Percentiles rank a stretch among this genome's conserved stretches.
Evolutionary conservation across 2,888 invertebrate species (phyloP).

Genomic region (Hetaerina titia): DNA sequence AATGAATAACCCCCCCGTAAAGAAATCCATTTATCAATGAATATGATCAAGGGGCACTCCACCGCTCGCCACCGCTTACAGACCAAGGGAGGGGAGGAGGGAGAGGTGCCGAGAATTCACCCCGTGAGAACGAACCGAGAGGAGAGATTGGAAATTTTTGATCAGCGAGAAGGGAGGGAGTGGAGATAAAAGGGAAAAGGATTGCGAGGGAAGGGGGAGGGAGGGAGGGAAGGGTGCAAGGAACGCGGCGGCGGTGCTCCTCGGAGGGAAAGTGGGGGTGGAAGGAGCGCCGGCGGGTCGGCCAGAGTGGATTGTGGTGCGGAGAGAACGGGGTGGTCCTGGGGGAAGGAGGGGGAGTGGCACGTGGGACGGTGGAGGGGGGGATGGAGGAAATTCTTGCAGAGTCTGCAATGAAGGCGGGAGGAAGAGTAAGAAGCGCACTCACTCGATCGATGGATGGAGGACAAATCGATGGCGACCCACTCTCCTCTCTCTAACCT

Average conservation of each 20-base stretch:
- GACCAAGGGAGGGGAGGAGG: neutral
- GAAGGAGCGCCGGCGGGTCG: neutral
- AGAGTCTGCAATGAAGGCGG: constrained; percentile 43
- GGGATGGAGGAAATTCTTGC: constrained; percentile 32
- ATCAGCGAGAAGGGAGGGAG: neutral
- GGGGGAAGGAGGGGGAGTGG: neutral
- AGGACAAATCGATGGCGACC: constrained; percentile 48
- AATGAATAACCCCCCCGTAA: no score
- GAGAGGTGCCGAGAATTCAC: neutral
- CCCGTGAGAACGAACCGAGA: neutral
- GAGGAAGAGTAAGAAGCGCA: neutral
- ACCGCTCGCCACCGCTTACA: neutral
- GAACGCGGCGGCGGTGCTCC: neutral
- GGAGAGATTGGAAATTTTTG: neutral
- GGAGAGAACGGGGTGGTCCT: neutral
- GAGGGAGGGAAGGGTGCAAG: neutral
- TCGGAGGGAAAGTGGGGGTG: neutral
- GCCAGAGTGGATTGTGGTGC: neutral
- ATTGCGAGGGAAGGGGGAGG: neutral
- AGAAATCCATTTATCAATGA: no score
- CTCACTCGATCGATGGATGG: constrained; percentile 46
- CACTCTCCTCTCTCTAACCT: constrained; percentile 11
- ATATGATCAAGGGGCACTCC: no score
- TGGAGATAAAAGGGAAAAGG: no score
- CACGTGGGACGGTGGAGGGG: neutral